phyloP scores from a whole-genome alignment of 2,888 invertebrate species.

The Caenorhabditis zanzibari region DNA sequence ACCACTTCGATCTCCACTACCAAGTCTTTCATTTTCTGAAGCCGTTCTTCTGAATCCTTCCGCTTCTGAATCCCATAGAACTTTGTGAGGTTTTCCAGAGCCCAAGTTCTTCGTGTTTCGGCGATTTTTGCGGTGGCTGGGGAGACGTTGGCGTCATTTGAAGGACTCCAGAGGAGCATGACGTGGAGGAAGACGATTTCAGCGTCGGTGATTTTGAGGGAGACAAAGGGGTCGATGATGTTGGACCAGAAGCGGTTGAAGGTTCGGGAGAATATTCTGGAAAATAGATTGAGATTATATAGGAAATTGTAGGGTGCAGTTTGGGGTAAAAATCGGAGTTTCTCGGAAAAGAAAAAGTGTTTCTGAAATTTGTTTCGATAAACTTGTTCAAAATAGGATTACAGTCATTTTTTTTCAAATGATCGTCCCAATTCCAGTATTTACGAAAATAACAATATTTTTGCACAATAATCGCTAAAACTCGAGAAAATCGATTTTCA shows the following conservation, averaged over 20 bases:
- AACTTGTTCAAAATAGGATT: no score
- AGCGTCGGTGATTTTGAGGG: slow-evolving; percentile 77
- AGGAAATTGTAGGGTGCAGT: no score
- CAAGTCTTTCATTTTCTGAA: slow-evolving; percentile 56
- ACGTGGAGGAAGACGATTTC: slow-evolving; percentile 79
- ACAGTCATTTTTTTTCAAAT: no score
- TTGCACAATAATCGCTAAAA: no score
- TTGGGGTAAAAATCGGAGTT: no score
- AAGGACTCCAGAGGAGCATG: slow-evolving; percentile 77
- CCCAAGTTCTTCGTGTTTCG: slow-evolving; percentile 64
- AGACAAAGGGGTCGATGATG: slow-evolving; percentile 75
- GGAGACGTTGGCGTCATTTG: slow-evolving; percentile 48
- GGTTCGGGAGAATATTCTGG: slow-evolving; percentile 78
- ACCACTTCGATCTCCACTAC: slow-evolving; percentile 78
- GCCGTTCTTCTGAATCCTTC: slow-evolving; percentile 47
- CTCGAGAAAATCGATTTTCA: no score
- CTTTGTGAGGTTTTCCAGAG: not conserved
- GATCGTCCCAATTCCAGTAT: no score
- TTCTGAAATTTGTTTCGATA: no score
- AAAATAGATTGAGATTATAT: slow-evolving; percentile 41
- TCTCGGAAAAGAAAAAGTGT: no score
- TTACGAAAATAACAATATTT: no score
- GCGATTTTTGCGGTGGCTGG: slow-evolving; percentile 9
- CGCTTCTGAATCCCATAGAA: not conserved
- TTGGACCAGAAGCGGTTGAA: slow-evolving; percentile 77